Percentiles rank a stretch among this genome's conserved stretches.
Evolutionary conservation across 1,140 invertebrate genomes (phyloP).

Genomic region (Calliphora vicina): DNA sequence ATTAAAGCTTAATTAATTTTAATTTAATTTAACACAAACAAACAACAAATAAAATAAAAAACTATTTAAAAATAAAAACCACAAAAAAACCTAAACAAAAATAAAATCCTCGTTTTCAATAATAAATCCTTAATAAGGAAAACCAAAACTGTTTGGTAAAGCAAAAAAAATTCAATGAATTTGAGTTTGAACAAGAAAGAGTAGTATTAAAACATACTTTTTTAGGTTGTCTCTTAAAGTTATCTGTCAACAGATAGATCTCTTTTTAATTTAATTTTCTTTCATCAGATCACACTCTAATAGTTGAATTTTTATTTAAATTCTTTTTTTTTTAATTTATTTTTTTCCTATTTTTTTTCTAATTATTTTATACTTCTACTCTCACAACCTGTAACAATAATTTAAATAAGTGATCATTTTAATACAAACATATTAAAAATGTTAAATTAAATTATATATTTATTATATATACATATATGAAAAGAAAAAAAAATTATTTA

Average conservation of each 20-base stretch:
- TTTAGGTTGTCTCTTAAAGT: no score
- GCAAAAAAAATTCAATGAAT: background rate
- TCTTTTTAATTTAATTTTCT: no score
- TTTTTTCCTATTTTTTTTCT: no score
- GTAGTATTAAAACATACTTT: no score
- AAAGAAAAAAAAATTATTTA: background rate
- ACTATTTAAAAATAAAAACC: slow-evolving; percentile 10
- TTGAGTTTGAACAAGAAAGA: no score
- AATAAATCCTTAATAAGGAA: background rate
- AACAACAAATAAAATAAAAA: slow-evolving; percentile 27
- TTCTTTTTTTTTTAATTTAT: no score
- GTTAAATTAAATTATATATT: background rate
- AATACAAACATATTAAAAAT: background rate
- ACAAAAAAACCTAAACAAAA: background rate
- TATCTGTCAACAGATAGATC: no score
- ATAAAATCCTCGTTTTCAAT: background rate
- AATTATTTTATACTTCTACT: no score
- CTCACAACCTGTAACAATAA: background rate
- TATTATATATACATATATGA: background rate
- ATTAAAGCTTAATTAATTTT: slow-evolving; percentile 34
- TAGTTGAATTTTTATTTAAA: no score
- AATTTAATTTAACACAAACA: slow-evolving; percentile 35
- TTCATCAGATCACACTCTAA: no score
- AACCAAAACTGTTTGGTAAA: background rate
- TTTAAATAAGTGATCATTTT: background rate